Conservation (phyloP, 37 sponge, comb jelly and placozoan genomes). For the Ephydatia muelleri region DNA sequence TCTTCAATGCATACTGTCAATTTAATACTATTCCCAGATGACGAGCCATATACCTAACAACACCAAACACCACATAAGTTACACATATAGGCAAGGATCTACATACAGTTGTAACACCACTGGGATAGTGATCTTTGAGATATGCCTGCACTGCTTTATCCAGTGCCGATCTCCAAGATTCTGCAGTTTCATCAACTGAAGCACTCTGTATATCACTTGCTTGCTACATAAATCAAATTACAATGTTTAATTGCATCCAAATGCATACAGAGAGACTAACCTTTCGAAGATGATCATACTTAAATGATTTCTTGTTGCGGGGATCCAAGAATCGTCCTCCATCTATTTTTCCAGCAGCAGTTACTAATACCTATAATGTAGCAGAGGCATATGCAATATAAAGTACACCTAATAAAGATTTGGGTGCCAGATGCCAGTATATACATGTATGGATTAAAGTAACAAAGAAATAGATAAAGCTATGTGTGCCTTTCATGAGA, state of each 20-base stretch:
- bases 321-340: slow-evolving; percentile 86
- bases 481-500: too few relatives aligned
- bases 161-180: slow-evolving; percentile 74
- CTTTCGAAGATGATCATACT: slow-evolving; percentile 90
- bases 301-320: slow-evolving; percentile 66
- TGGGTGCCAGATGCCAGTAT: neutral
- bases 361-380: slow-evolving; percentile 60
- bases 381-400: neutral
- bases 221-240: slow-evolving; percentile 40
- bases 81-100: neutral
- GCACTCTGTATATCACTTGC: slow-evolving; percentile 64
- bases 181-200: slow-evolving; percentile 65
- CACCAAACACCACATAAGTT: neutral
- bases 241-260: neutral
- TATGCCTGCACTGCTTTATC: slow-evolving; percentile 71
- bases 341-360: slow-evolving; percentile 66
- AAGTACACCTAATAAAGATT: neutral
- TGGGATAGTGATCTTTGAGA: slow-evolving; percentile 80
- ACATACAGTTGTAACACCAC: slow-evolving; percentile 77
- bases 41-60: slow-evolving; percentile 75
- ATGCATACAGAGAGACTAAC: slow-evolving; percentile 6
- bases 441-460: neutral
- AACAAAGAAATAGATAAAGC: too few relatives aligned
- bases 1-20: slow-evolving; percentile 90
- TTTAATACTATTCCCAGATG: slow-evolving; percentile 54